Evolutionary conservation across 2,888 invertebrate species (phyloP).

Genomic region (Lasioglossum calceatum): DNA sequence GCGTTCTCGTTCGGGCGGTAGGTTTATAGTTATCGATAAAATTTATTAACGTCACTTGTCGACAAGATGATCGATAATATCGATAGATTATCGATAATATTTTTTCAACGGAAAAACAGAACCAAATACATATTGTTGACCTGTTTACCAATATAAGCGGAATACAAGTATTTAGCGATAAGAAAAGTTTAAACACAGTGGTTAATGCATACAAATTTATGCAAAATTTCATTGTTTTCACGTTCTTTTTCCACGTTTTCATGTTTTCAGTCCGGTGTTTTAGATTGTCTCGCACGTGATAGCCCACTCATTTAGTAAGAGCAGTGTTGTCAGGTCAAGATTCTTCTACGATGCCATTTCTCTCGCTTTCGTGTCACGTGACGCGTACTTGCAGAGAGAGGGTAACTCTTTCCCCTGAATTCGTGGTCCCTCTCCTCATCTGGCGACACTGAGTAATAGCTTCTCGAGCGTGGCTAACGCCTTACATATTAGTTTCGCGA

Average conservation of each 20-base stretch:
- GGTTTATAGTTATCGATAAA: background rate
- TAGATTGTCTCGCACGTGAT: background rate
- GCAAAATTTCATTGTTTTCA: no score
- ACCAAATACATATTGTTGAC: background rate
- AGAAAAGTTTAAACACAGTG: background rate
- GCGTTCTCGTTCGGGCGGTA: background rate
- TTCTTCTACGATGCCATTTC: no score
- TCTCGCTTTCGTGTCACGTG: no score
- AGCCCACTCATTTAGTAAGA: background rate
- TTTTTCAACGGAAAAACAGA: background rate
- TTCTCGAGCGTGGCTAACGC: background rate
- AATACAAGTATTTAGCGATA: background rate
- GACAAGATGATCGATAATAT: background rate
- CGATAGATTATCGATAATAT: background rate
- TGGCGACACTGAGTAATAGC: no score
- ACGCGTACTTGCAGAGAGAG: no score
- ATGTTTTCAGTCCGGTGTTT: background rate
- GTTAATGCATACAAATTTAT: no score
- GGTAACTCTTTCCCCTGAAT: no score
- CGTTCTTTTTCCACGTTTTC: no score
- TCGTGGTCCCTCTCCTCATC: no score
- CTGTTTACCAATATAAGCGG: background rate
- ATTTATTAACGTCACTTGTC: background rate
- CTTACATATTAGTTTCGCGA: background rate
- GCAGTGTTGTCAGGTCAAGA: no score